Percentiles rank a stretch among this genome's conserved stretches.
Conservation (phyloP, 2,113 vertebrate species). For the Pardalotus punctatus region DNA sequence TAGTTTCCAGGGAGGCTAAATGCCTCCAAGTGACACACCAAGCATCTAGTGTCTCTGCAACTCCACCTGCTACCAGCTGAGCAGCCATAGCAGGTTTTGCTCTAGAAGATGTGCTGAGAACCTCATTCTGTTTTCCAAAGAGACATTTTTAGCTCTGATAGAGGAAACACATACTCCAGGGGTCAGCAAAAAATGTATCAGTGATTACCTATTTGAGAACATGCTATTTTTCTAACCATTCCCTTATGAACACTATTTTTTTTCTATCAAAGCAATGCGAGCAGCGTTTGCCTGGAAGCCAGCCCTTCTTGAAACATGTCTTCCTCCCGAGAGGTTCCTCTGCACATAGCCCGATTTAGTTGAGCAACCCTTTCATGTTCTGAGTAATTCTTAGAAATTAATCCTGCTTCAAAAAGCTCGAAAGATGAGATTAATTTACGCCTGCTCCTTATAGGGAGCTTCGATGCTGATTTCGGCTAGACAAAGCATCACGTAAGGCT, state of each 20-base stretch:
- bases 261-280: not conserved
- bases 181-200: not conserved
- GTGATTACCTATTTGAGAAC: not conserved
- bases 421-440: not conserved
- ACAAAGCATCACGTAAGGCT: not conserved
- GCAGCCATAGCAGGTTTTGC: constrained; percentile 16
- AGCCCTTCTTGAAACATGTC: constrained; percentile 51
- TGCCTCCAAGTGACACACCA: not conserved
- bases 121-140: not conserved
- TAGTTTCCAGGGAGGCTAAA: not conserved
- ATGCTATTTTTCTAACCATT: not conserved
- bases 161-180: not conserved
- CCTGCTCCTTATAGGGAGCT: not conserved
- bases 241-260: not conserved
- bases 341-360: not conserved
- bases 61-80: constrained; percentile 27
- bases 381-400: not conserved
- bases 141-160: constrained; percentile 4
- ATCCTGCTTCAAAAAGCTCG: not conserved
- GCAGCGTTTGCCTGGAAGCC: not conserved
- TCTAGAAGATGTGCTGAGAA: not conserved
- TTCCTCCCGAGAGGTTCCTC: constrained; percentile 7
- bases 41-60: not conserved
- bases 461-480: not conserved
- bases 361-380: not conserved